Evolutionary conservation across 1,140 invertebrate species (phyloP).

Genomic region (Acromyrmex echinatior): DNA sequence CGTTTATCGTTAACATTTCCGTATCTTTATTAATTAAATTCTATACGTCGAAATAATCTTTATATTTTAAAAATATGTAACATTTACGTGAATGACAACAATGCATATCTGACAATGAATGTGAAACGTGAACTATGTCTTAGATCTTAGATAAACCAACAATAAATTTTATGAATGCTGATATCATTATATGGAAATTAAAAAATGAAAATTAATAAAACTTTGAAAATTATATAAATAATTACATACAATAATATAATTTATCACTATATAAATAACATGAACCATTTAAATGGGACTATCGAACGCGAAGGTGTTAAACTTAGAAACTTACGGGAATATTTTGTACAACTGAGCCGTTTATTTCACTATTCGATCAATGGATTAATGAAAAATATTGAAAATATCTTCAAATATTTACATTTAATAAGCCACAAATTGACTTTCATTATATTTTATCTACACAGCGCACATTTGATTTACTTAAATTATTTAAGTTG

Average conservation of each 20-base stretch:
- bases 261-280: background rate
- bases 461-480: background rate
- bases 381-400: background rate
- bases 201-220: background rate
- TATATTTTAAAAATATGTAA: background rate
- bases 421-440: background rate
- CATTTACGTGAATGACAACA: background rate
- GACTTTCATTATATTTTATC: background rate
- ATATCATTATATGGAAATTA: background rate
- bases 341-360: slow-evolving; percentile 20
- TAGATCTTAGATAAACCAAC: background rate
- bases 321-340: background rate
- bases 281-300: background rate
- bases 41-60: background rate
- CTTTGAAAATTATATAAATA: background rate
- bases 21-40: background rate
- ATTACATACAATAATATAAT: background rate
- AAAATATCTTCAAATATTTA: background rate
- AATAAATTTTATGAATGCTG: background rate
- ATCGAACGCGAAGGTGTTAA: background rate
- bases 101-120: background rate
- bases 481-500: background rate
- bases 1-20: background rate
- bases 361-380: background rate
- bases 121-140: background rate